Percentiles rank a stretch among this genome's conserved stretches.
Conservation (phyloP, 2,113 vertebrate species). For the Lasiurus borealis region DNA sequence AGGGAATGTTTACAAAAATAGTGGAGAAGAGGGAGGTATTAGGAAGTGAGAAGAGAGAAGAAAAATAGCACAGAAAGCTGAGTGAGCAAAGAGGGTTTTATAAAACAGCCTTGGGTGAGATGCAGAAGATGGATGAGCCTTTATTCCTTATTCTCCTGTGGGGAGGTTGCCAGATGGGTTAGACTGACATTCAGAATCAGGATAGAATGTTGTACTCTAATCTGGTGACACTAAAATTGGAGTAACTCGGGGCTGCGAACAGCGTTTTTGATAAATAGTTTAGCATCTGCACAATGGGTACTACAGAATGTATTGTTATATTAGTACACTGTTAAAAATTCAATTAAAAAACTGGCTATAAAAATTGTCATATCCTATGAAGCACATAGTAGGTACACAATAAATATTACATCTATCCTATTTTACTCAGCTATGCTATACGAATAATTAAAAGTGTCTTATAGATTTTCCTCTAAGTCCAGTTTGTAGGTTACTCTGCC, state of each 20-base stretch:
- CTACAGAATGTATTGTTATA: background rate
- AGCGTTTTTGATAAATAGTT: background rate
- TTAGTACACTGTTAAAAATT: background rate
- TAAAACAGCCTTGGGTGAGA: background rate
- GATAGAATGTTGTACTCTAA: background rate
- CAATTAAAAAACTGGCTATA: constrained; percentile 2
- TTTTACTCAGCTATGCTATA: background rate
- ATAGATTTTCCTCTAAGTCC: background rate
- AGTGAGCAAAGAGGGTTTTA: background rate
- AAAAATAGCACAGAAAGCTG: background rate
- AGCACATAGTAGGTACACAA: background rate
- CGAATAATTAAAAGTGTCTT: background rate
- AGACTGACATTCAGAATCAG: background rate
- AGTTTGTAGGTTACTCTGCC: background rate
- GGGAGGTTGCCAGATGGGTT: background rate
- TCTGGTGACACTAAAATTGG: background rate
- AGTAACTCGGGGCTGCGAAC: background rate
- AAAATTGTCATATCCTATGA: background rate
- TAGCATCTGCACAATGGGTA: background rate
- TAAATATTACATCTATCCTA: constrained; percentile 6
- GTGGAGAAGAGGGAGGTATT: no score
- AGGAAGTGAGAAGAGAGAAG: background rate
- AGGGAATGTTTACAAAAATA: constrained; percentile 6
- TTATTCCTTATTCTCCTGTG: background rate
- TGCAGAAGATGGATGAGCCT: background rate